Conservation (phyloP, 2,113 vertebrate species). For the Apeltes quadracus region DNA sequence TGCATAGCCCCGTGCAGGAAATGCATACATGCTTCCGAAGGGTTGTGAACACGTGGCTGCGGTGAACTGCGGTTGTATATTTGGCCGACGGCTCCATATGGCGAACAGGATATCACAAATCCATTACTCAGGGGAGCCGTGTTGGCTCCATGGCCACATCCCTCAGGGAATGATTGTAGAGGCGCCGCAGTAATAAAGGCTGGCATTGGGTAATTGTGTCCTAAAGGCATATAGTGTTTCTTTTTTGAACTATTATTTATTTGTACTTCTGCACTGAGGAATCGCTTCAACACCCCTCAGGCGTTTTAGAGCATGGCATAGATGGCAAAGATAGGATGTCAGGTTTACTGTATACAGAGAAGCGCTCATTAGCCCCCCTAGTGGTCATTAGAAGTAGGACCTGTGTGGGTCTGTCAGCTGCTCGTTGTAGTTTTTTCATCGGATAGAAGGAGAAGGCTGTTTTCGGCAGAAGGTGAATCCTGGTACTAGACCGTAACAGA, state of each 20-base stretch:
- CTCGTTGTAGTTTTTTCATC: neutral
- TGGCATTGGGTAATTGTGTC: constrained; percentile 78
- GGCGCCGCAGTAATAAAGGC: constrained; percentile 68
- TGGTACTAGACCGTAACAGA: neutral
- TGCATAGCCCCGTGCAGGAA: neutral
- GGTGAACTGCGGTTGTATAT: constrained; percentile 38
- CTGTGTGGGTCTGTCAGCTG: neutral
- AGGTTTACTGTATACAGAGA: constrained; percentile 10
- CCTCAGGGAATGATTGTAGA: constrained; percentile 58
- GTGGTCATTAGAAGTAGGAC: constrained; percentile 34
- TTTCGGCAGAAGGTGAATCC: neutral
- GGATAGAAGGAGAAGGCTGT: neutral
- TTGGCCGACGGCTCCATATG: constrained; percentile 57
- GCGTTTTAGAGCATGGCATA: constrained; percentile 42
- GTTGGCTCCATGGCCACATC: constrained; percentile 37
- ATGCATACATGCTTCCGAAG: constrained; percentile 15
- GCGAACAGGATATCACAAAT: constrained; percentile 59
- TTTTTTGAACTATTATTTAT: neutral
- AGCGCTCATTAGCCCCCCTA: constrained; percentile 10
- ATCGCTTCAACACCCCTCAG: constrained; percentile 63
- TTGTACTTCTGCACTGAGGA: constrained; percentile 63
- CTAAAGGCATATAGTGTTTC: constrained; percentile 62
- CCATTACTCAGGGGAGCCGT: constrained; percentile 45
- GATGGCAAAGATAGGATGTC: constrained; percentile 18
- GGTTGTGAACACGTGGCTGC: constrained; percentile 35